Percentiles rank a stretch among this genome's conserved stretches.
Conservation (phyloP, 1,140 invertebrate species). For the Oryctes rhinoceros region DNA sequence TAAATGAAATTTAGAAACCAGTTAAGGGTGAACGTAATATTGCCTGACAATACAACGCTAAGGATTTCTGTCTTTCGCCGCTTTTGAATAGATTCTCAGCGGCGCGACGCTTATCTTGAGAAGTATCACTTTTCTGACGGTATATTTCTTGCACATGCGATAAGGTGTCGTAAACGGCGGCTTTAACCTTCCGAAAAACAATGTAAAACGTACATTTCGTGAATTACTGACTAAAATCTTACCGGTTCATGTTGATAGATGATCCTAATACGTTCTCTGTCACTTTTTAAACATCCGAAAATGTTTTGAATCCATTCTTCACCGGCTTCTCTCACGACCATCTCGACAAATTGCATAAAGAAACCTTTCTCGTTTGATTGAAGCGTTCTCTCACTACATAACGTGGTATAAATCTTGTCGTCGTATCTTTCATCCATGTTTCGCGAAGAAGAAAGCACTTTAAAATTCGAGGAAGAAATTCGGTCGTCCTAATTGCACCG, state of each 20-base stretch:
- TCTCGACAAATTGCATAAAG: constrained; percentile 67
- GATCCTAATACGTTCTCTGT: constrained; percentile 64
- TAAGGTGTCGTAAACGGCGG: constrained; percentile 64
- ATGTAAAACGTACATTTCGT: not conserved
- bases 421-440: not conserved
- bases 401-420: constrained; percentile 43
- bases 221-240: constrained; percentile 46
- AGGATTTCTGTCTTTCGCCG: constrained; percentile 64
- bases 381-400: constrained; percentile 69
- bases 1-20: constrained; percentile 45
- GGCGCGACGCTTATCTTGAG: constrained; percentile 62
- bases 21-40: constrained; percentile 71
- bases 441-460: not conserved
- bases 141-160: constrained; percentile 66
- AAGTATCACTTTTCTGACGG: constrained; percentile 66
- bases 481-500: not conserved
- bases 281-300: constrained; percentile 65
- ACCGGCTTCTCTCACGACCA: constrained; percentile 61
- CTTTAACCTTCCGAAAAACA: constrained; percentile 59
- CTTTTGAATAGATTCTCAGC: constrained; percentile 62
- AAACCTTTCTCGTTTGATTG: constrained; percentile 69
- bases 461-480: not conserved
- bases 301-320: constrained; percentile 64
- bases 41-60: constrained; percentile 69
- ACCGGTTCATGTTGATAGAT: constrained; percentile 65